These are phyloP conservation scores for Rhombomys opimus DNA, from an alignment of 2,113 vertebrate genomes.

Conservation along the genomic window DNA sequence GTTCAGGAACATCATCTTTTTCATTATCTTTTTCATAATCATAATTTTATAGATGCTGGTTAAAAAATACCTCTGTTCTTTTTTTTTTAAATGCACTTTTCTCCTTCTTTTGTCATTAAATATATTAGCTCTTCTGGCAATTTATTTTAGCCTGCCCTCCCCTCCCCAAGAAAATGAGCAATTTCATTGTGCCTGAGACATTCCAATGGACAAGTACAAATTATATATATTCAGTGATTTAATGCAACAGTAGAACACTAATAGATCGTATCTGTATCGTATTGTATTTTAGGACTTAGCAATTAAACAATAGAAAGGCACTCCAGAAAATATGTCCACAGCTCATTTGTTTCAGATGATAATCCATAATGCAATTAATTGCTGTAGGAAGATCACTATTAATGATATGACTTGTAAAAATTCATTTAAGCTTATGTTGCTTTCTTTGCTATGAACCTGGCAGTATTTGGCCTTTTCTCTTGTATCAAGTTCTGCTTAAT, in stretches of 20 bases:
- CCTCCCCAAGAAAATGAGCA: slow-evolving; percentile 85
- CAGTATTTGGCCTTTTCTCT: slow-evolving; percentile 64
- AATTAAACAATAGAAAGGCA: slow-evolving; percentile 93
- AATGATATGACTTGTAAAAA: slow-evolving; percentile 85
- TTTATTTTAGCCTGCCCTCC: slow-evolving; percentile 83
- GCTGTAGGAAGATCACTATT: slow-evolving; percentile 85
- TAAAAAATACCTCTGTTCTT: slow-evolving; percentile 72
- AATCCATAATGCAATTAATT: slow-evolving; percentile 94
- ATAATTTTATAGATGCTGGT: slow-evolving; percentile 76
- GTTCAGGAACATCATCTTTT: slow-evolving; percentile 66
- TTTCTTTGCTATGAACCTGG: slow-evolving; percentile 86
- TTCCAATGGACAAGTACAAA: slow-evolving; percentile 95
- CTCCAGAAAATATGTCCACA: slow-evolving; percentile 89
- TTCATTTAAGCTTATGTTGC: slow-evolving; percentile 84
- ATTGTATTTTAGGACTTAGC: slow-evolving; percentile 92
- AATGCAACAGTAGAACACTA: slow-evolving; percentile 94
- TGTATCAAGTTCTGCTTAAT: slow-evolving; percentile 61
- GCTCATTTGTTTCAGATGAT: slow-evolving; percentile 94
- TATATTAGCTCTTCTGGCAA: slow-evolving; percentile 81
- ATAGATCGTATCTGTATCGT: slow-evolving; percentile 95
- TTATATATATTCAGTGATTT: slow-evolving; percentile 90
- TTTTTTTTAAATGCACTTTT: slow-evolving; percentile 64
- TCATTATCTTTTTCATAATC: neutral
- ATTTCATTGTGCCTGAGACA: slow-evolving; percentile 90
- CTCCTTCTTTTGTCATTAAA: slow-evolving; percentile 71